Evolutionary conservation across 1,140 invertebrate species (phyloP).

Genomic region (Euglossa dilemma): DNA sequence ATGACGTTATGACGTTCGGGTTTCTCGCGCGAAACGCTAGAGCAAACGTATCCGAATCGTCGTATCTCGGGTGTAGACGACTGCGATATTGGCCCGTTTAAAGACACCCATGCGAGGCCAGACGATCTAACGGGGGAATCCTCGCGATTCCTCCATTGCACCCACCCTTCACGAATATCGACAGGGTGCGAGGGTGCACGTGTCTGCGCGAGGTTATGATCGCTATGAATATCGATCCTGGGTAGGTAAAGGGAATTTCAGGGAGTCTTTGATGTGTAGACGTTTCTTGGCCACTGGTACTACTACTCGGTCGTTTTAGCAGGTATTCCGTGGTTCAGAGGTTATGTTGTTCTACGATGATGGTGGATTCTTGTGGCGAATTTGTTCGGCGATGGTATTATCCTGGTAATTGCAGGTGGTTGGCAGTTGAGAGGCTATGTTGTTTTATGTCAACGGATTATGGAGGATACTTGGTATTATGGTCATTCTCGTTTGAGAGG

Average conservation of each 20-base stretch:
- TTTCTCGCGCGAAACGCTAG: slow-evolving; percentile 3
- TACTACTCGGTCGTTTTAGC: neutral
- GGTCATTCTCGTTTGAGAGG: too few relatives aligned
- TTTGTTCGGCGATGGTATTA: too few relatives aligned
- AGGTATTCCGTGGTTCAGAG: neutral
- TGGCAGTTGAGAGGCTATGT: too few relatives aligned
- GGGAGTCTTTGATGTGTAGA: neutral
- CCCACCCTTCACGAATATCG: neutral
- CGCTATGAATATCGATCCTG: slow-evolving; percentile 2
- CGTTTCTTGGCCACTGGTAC: neutral
- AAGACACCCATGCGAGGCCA: neutral
- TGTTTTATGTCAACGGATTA: too few relatives aligned
- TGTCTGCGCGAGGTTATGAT: neutral
- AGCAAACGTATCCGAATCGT: slow-evolving; percentile 1
- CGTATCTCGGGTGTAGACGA: too few relatives aligned
- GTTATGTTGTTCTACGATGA: too few relatives aligned
- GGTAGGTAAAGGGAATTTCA: neutral
- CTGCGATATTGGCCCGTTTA: slow-evolving; percentile 28
- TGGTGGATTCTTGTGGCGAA: too few relatives aligned
- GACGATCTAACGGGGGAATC: neutral
- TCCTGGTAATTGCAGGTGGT: too few relatives aligned
- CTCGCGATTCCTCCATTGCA: neutral
- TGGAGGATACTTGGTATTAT: too few relatives aligned
- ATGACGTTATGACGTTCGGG: neutral
- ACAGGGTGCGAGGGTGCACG: neutral